phyloP scores from a whole-genome alignment of 2,888 invertebrate genomes.

The Synanthedon tipuliformis region DNA sequence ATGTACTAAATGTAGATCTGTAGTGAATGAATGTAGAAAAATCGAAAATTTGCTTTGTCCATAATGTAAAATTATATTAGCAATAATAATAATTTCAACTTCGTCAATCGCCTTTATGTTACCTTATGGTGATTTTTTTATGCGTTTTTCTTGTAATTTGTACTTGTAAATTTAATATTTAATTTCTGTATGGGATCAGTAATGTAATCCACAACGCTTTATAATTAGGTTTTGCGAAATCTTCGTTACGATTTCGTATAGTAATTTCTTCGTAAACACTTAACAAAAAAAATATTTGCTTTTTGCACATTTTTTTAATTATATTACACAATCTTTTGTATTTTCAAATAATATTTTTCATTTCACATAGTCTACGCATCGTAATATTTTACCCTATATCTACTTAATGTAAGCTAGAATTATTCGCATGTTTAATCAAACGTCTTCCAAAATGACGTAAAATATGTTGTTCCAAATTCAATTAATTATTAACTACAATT shows the following conservation, averaged over 20 bases:
- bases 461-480: constrained; percentile 13
- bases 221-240: constrained; percentile 66
- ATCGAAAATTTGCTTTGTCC: neutral
- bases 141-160: constrained; percentile 2
- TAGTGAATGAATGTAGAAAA: constrained; percentile 19
- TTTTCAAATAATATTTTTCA: constrained; percentile 18
- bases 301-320: constrained; percentile 41
- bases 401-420: constrained; percentile 49
- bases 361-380: constrained; percentile 13
- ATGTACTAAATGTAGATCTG: constrained; percentile 33
- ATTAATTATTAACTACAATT: neutral
- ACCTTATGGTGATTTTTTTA: neutral
- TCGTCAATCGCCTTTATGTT: neutral
- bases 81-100: neutral
- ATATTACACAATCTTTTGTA: constrained; percentile 15
- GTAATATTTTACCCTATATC: constrained; percentile 32
- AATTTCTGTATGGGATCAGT: constrained; percentile 42
- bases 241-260: constrained; percentile 48
- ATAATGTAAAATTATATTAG: neutral
- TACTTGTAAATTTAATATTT: constrained; percentile 31
- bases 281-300: constrained; percentile 17
- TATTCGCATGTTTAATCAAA: constrained; percentile 64
- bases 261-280: constrained; percentile 49
- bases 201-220: constrained; percentile 64
- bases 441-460: constrained; percentile 70